Conservation (phyloP, 2,113 vertebrate genomes). For the Drymodes brunneopygia region DNA sequence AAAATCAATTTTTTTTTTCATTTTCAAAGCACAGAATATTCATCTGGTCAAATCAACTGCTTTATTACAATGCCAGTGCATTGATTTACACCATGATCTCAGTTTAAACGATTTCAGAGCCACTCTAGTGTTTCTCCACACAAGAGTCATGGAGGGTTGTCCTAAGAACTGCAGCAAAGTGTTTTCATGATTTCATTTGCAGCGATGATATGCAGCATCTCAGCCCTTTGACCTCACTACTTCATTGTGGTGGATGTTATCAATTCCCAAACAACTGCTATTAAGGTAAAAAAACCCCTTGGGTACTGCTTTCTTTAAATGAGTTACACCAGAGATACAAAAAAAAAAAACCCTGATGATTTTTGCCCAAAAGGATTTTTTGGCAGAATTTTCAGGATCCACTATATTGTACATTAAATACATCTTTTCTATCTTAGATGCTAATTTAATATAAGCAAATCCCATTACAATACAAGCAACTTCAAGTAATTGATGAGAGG, state of each 20-base stretch:
- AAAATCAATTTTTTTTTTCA: slow-evolving; percentile 43
- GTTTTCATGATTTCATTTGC: not conserved
- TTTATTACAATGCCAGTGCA: not conserved
- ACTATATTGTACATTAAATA: slow-evolving; percentile 14
- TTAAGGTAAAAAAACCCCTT: not conserved
- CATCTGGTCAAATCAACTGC: slow-evolving; percentile 12
- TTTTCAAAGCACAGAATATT: not conserved
- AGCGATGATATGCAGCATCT: not conserved
- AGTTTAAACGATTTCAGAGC: not conserved
- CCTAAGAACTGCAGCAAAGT: not conserved
- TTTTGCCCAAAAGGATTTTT: not conserved
- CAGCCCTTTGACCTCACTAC: not conserved
- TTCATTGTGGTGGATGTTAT: not conserved
- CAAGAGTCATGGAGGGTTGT: not conserved
- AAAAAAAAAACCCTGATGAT: not conserved
- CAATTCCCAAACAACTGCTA: not conserved
- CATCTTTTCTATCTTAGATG: not conserved
- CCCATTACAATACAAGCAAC: not conserved
- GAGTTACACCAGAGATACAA: not conserved
- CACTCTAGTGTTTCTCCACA: not conserved
- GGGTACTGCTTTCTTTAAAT: not conserved
- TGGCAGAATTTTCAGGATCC: not conserved
- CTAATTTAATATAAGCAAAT: slow-evolving; percentile 34
- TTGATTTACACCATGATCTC: slow-evolving; percentile 21
- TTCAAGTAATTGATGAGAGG: not conserved